A percentile compares a stretch with the other conserved stretches of the same genome.
These are phyloP conservation scores for Phengaris arion DNA, from an alignment of 2,888 invertebrate species.

Conservation along the genomic window DNA sequence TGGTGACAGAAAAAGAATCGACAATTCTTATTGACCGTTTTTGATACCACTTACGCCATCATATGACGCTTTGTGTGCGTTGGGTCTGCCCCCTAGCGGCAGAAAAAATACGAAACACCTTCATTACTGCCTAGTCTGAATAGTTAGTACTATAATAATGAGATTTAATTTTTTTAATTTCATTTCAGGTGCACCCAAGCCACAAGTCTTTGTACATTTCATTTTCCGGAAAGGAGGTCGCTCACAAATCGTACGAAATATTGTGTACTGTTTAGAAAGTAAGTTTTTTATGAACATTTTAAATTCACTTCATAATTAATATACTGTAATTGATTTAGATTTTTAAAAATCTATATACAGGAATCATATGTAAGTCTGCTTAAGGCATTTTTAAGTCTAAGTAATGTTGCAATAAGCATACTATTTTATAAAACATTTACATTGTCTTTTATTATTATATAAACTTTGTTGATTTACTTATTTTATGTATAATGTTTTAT, in stretches of 20 bases:
- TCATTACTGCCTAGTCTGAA: too few relatives aligned
- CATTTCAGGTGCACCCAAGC: conserved; percentile 62
- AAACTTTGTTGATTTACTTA: background rate
- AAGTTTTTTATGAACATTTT: background rate
- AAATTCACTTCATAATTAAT: background rate
- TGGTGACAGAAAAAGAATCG: too few relatives aligned
- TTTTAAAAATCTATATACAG: conserved; percentile 5
- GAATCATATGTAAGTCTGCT: conserved; percentile 7
- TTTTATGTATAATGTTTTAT: background rate
- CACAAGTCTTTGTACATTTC: conserved; percentile 65
- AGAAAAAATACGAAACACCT: too few relatives aligned
- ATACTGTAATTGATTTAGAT: background rate
- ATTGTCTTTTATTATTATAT: background rate
- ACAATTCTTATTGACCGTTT: too few relatives aligned
- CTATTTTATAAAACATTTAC: background rate
- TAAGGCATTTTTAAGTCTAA: background rate
- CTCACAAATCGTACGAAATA: conserved; percentile 61
- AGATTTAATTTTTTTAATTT: conserved; percentile 17
- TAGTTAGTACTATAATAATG: background rate
- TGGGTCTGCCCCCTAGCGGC: too few relatives aligned
- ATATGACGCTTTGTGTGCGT: too few relatives aligned
- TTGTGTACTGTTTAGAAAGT: conserved; percentile 53
- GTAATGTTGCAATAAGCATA: background rate
- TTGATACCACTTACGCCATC: too few relatives aligned
- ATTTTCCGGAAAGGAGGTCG: conserved; percentile 61